Conservation (phyloP, 2,113 vertebrate species). For the Tamias sibiricus region DNA sequence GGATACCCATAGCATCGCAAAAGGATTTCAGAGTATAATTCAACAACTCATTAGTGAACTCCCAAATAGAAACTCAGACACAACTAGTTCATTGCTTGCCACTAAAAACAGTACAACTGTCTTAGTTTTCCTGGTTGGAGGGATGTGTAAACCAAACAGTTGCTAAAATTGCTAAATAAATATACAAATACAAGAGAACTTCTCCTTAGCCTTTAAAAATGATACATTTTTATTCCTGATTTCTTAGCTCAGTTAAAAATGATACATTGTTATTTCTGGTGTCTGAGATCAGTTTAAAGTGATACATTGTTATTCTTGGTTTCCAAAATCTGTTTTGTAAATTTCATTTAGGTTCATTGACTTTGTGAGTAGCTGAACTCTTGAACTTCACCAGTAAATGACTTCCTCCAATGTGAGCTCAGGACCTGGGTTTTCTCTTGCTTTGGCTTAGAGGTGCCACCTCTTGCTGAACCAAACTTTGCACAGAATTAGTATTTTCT, state of each 20-base stretch:
- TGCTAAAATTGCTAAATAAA: neutral
- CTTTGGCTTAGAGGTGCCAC: neutral
- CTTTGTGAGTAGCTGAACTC: neutral
- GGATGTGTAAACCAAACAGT: neutral
- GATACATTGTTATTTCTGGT: neutral
- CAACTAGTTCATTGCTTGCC: neutral
- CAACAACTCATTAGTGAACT: neutral
- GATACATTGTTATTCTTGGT: neutral
- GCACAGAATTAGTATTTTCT: neutral
- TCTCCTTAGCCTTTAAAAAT: neutral
- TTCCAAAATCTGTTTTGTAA: slow-evolving; percentile 22
- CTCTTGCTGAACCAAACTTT: neutral
- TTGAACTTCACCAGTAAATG: neutral
- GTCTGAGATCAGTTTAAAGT: neutral
- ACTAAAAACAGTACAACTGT: neutral
- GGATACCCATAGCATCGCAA: neutral
- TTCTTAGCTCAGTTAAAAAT: neutral
- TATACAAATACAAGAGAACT: neutral
- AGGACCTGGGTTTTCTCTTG: neutral
- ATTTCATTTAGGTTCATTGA: neutral
- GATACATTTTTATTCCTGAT: neutral
- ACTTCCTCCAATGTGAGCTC: neutral
- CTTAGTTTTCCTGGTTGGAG: neutral
- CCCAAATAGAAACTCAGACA: neutral
- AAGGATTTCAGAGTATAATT: neutral